Percentiles rank a stretch among this genome's conserved stretches.
These are phyloP conservation scores for Onthophagus sagittarius DNA, from an alignment of 2,888 invertebrate genomes.

Conservation along the genomic window DNA sequence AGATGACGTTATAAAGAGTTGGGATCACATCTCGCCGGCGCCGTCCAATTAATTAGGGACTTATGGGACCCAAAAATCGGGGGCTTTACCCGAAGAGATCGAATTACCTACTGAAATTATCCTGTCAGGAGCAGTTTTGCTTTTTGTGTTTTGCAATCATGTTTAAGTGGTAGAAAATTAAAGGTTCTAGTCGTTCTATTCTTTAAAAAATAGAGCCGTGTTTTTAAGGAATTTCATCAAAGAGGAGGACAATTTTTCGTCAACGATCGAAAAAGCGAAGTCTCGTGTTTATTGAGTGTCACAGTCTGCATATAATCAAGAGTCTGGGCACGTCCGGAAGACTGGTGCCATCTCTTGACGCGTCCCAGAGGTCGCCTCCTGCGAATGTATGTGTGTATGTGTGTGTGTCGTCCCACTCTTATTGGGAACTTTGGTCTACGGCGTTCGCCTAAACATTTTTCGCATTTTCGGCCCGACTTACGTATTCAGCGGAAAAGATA, in stretches of 20 bases:
- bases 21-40: slow-evolving; percentile 16
- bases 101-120: slow-evolving; percentile 8
- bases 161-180: not conserved
- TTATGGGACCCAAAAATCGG: not conserved
- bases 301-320: slow-evolving; percentile 3
- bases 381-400: not conserved
- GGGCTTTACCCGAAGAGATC: slow-evolving; percentile 12
- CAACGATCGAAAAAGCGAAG: slow-evolving; percentile 2
- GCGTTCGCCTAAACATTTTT: slow-evolving; percentile 35
- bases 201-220: not conserved
- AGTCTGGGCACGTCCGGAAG: slow-evolving; percentile 4
- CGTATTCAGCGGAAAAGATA: slow-evolving; percentile 34
- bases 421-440: slow-evolving; percentile 7
- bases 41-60: slow-evolving; percentile 5
- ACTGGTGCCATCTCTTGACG: slow-evolving; percentile 1
- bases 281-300: slow-evolving; percentile 11
- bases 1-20: slow-evolving; percentile 44
- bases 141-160: not conserved
- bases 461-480: slow-evolving; percentile 35
- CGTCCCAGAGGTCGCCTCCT: slow-evolving; percentile 6
- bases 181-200: not conserved
- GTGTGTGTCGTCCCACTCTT: not conserved
- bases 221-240: not conserved
- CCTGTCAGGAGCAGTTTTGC: not conserved
- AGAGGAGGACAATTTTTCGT: not conserved